A percentile compares a stretch with the other conserved stretches of the same genome.
Evolutionary conservation across 2,113 vertebrate species (phyloP).

Genomic region (Paradisaea rubra): DNA sequence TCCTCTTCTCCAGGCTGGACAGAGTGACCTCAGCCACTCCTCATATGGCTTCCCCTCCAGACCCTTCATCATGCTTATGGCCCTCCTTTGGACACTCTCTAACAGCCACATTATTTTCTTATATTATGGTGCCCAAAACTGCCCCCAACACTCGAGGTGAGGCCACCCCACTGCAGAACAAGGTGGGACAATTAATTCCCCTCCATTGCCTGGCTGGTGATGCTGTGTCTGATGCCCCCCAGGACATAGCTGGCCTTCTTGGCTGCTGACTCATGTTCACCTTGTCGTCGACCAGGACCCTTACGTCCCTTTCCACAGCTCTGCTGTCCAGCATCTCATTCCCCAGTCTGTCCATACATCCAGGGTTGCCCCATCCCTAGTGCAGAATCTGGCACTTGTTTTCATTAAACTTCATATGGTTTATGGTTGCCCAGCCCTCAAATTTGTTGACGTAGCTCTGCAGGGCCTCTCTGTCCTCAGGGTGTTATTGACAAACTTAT

Average conservation of each 20-base stretch:
- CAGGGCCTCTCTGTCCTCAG: not conserved
- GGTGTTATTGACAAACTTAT: not conserved
- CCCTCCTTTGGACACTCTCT: not conserved
- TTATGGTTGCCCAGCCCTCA: not conserved
- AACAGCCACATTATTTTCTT: not conserved
- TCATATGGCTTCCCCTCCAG: not conserved
- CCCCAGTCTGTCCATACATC: not conserved
- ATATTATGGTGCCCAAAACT: not conserved
- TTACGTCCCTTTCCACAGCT: not conserved
- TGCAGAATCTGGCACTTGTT: not conserved
- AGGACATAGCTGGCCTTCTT: no score
- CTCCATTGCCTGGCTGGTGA: accelerated
- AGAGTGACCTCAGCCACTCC: not conserved
- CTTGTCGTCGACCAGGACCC: not conserved
- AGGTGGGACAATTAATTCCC: accelerated
- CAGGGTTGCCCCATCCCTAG: not conserved
- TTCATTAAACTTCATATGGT: not conserved
- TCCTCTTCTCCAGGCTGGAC: not conserved
- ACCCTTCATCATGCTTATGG: not conserved
- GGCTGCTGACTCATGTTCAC: not conserved
- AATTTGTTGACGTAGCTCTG: accelerated
- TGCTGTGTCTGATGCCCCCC: not conserved
- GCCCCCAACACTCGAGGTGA: not conserved
- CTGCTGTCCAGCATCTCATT: not conserved
- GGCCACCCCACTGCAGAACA: not conserved